Percentiles rank a stretch among this genome's conserved stretches.
phyloP scores from a whole-genome alignment of 2,113 vertebrate genomes.

The Hyaena hyaena region DNA sequence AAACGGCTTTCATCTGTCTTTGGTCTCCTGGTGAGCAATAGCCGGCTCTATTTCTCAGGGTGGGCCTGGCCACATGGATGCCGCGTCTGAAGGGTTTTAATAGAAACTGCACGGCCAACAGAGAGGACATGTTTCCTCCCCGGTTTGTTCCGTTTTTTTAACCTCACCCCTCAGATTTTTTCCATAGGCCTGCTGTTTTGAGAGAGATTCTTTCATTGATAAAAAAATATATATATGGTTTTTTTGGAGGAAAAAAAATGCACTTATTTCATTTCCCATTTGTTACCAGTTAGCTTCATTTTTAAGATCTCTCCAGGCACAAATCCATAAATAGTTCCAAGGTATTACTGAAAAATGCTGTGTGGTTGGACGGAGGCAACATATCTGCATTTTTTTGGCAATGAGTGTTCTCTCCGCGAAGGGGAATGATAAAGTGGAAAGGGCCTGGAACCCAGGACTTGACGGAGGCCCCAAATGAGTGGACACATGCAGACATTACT shows the following conservation, averaged over 20 bases:
- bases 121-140: not conserved
- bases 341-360: not conserved
- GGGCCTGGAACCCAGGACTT: not conserved
- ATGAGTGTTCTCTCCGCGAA: not conserved
- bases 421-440: not conserved
- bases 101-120: not conserved
- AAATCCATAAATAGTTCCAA: not conserved
- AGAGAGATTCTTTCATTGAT: not conserved
- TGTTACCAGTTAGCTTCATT: not conserved
- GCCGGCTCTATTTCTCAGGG: not conserved
- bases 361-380: not conserved
- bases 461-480: accelerated
- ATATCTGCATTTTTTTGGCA: not conserved
- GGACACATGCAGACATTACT: not conserved
- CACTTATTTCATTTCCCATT: not conserved
- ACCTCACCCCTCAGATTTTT: not conserved
- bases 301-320: not conserved
- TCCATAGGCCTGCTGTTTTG: not conserved
- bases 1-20: not conserved
- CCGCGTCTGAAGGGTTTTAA: not conserved
- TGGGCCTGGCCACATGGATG: not conserved
- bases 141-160: not conserved
- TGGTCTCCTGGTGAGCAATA: not conserved
- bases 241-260: not conserved
- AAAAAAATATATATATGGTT: not conserved